These are phyloP conservation scores for Drosophila melanosoma DNA, from an alignment of 2,888 invertebrate genomes.

Conservation along the genomic window DNA sequence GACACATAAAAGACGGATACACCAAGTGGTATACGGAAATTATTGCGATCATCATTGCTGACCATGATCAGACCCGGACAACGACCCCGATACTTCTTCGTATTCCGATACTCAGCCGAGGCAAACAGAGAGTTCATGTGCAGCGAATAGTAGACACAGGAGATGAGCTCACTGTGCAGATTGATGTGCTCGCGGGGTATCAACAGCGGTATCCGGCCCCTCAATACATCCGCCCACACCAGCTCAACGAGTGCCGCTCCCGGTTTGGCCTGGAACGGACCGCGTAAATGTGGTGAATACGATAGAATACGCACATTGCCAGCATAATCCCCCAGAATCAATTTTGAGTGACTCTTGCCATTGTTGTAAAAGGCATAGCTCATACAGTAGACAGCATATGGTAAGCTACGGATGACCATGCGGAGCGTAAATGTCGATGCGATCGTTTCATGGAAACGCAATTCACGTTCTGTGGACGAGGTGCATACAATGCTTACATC, in stretches of 20 bases:
- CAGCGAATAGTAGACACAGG: constrained; percentile 89
- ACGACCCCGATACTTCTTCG: constrained; percentile 81
- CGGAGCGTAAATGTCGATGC: constrained; percentile 90
- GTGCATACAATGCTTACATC: constrained; percentile 92
- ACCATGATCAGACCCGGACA: constrained; percentile 80
- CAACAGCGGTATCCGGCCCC: constrained; percentile 86
- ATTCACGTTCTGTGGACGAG: constrained; percentile 91
- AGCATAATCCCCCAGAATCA: constrained; percentile 90
- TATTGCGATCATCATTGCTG: constrained; percentile 72
- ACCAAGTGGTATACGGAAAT: constrained; percentile 85
- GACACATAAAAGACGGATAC: constrained; percentile 88
- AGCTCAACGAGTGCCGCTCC: constrained; percentile 87
- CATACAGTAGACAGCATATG: constrained; percentile 81
- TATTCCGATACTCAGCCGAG: constrained; percentile 87
- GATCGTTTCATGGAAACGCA: constrained; percentile 92
- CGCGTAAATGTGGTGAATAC: constrained; percentile 88
- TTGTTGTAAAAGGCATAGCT: constrained; percentile 77
- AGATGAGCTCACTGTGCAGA: constrained; percentile 89
- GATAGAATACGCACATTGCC: constrained; percentile 89
- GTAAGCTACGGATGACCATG: constrained; percentile 88
- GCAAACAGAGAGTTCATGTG: constrained; percentile 89
- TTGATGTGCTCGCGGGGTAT: constrained; percentile 86
- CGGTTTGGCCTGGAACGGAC: constrained; percentile 90
- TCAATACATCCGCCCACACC: constrained; percentile 87
- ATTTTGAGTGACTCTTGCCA: constrained; percentile 82